phyloP scores from a whole-genome alignment of 2,888 invertebrate genomes.

The Caenorhabditis auriculariae region DNA sequence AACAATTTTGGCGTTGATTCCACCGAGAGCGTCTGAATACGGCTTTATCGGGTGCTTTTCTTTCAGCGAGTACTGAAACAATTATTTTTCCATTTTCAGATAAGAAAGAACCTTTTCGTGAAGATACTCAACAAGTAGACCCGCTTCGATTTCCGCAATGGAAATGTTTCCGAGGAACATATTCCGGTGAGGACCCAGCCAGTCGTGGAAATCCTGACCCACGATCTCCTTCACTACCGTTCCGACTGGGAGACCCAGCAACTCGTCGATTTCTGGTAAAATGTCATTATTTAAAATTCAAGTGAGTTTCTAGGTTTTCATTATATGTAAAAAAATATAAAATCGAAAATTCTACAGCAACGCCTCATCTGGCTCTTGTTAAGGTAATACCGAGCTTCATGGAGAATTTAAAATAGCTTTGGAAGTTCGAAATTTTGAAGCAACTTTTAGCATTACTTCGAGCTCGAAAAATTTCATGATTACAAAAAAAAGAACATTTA shows the following conservation, averaged over 20 bases:
- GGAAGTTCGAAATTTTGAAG: too few species aligned
- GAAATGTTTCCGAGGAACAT: conserved; percentile 27
- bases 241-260: conserved; percentile 13
- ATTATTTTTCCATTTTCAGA: neutral
- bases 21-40: conserved; percentile 18
- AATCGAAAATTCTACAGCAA: too few species aligned
- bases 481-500: too few species aligned
- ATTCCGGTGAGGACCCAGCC: conserved; percentile 29
- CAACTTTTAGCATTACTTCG: too few species aligned
- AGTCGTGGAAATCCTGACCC: conserved; percentile 26
- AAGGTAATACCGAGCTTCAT: too few species aligned
- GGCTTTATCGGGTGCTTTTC: conserved; percentile 14
- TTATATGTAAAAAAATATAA: too few species aligned
- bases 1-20: conserved; percentile 12
- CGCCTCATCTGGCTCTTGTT: too few species aligned
- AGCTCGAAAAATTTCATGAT: too few species aligned
- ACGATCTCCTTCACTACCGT: conserved; percentile 16
- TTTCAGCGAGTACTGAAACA: conserved; percentile 13
- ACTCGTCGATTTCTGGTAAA: conserved; percentile 14
- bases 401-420: too few species aligned
- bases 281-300: too few species aligned
- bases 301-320: too few species aligned
- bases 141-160: conserved; percentile 24
- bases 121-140: conserved; percentile 17
- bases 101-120: conserved; percentile 8